Percentiles rank a stretch among this genome's conserved stretches.
These are phyloP conservation scores for Nettapus auritus DNA, from an alignment of 2,113 vertebrate species.

Conservation along the genomic window DNA sequence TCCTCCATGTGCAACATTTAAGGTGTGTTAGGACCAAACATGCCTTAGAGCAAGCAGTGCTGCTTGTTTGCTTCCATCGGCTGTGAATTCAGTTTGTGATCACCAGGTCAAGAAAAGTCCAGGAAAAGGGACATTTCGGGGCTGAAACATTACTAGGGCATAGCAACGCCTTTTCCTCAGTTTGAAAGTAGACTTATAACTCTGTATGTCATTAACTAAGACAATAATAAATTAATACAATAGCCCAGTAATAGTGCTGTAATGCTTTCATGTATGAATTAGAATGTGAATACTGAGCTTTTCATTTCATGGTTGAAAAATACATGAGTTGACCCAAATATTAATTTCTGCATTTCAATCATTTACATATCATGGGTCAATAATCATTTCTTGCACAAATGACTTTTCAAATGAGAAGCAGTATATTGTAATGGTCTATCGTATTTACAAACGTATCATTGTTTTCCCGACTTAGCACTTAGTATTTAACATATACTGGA, in stretches of 20 bases:
- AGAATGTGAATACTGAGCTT: conserved; percentile 76
- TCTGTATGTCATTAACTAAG: conserved; percentile 69
- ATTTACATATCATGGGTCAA: conserved; percentile 83
- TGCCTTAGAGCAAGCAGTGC: not conserved
- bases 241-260: conserved; percentile 63
- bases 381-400: conserved; percentile 80
- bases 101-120: not conserved
- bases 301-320: conserved; percentile 85
- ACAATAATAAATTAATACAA: conserved; percentile 77
- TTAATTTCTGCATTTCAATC: conserved; percentile 78
- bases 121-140: not conserved
- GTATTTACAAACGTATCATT: conserved; percentile 77
- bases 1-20: not conserved
- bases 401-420: conserved; percentile 79
- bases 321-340: conserved; percentile 82
- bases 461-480: conserved; percentile 53
- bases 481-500: conserved; percentile 61
- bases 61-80: not conserved
- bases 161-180: not conserved
- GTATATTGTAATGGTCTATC: conserved; percentile 74
- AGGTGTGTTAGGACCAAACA: not conserved
- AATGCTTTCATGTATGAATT: conserved; percentile 76
- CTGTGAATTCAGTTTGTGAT: not conserved
- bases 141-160: not conserved
- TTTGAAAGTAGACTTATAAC: conserved; percentile 19